phyloP scores from a whole-genome alignment of 2,113 vertebrate species.

The Nothobranchius furzeri region DNA sequence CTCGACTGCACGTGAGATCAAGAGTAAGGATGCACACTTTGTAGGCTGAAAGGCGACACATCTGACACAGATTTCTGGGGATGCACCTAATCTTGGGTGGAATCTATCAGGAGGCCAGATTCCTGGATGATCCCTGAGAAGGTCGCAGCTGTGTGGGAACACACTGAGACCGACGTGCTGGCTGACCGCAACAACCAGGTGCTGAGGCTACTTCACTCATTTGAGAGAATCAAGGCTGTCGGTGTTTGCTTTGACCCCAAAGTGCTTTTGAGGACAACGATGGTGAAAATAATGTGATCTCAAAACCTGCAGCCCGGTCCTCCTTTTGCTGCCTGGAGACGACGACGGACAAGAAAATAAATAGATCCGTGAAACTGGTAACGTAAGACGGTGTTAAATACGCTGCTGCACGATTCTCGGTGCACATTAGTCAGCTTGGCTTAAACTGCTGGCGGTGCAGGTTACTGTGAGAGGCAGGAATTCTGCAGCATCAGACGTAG shows the following conservation, averaged over 20 bases:
- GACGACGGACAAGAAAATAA: constrained; percentile 20
- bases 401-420: neutral
- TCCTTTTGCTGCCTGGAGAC: constrained; percentile 2
- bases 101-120: constrained; percentile 57
- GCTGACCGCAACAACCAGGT: constrained; percentile 11
- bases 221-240: neutral
- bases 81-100: constrained; percentile 52
- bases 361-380: neutral
- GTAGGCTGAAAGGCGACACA: constrained; percentile 18
- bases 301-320: neutral
- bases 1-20: constrained; percentile 14
- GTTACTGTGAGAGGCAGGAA: neutral
- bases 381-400: neutral
- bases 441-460: neutral
- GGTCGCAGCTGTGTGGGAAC: constrained; percentile 60
- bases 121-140: constrained; percentile 59
- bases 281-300: neutral
- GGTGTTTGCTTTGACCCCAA: constrained; percentile 17
- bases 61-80: constrained; percentile 49
- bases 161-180: constrained; percentile 31
- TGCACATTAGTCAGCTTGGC: neutral
- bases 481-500: constrained; percentile 5
- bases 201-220: neutral
- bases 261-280: constrained; percentile 7
- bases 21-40: constrained; percentile 1